Conservation (phyloP, 35 echinoderm and acorn worm species). For the Ophiothrix spiculata region DNA sequence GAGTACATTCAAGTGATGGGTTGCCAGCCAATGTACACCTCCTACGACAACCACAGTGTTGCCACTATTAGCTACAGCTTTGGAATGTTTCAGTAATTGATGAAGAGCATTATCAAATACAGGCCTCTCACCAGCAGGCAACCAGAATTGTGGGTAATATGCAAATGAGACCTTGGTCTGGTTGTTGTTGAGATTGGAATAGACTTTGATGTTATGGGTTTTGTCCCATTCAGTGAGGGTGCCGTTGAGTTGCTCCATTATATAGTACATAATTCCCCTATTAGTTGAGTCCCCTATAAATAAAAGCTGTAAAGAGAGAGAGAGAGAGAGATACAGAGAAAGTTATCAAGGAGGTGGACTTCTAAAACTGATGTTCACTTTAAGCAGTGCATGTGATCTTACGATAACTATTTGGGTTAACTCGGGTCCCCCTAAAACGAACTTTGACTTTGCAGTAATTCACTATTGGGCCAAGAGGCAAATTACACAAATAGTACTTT, state of each 20-base stretch:
- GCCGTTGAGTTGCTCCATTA: slow-evolving; percentile 92
- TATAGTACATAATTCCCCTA: slow-evolving; percentile 91
- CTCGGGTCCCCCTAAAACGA: no score
- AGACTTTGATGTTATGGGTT: slow-evolving; percentile 84
- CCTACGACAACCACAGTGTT: slow-evolving; percentile 85
- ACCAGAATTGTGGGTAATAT: slow-evolving; percentile 98
- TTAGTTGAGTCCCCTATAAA: slow-evolving; percentile 98
- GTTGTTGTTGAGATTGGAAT: slow-evolving; percentile 82
- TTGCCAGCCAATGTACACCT: slow-evolving; percentile 88
- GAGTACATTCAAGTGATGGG: slow-evolving; percentile 74
- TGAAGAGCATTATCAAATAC: slow-evolving; percentile 65
- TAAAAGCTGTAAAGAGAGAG: slow-evolving; percentile 58
- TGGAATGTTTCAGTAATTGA: slow-evolving; percentile 46
- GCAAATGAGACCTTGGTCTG: slow-evolving; percentile 66
- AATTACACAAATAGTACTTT: no score
- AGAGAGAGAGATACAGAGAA: no score
- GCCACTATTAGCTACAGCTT: slow-evolving; percentile 47
- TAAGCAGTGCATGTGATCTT: no score
- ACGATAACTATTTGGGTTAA: no score
- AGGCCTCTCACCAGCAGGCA: slow-evolving; percentile 71
- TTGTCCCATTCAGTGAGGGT: slow-evolving; percentile 88
- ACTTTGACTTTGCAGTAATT: no score
- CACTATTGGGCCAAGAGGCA: no score
- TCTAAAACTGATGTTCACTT: no score
- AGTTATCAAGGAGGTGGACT: no score